Base-by-base conservation (phyloP, 2,797 vertebrate species). In the Novumbra hubbsi region DNA sequence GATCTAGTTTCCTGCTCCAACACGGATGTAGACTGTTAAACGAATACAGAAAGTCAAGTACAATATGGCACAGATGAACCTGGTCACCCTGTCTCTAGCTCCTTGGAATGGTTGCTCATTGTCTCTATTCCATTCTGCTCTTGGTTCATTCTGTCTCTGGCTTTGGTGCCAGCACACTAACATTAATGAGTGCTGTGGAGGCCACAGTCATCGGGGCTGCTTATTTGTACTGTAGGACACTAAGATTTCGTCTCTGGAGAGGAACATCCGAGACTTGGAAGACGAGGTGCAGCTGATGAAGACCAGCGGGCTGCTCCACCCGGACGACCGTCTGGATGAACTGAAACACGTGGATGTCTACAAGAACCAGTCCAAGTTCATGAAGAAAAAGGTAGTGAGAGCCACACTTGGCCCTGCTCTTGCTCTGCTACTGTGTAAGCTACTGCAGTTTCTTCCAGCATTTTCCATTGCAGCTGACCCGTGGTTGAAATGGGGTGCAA, bases 281-380 rank as follows among this genome's bases (percentile, higher is more conserved):
- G 98, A 99, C 91, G 98, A 99, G 88, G 96, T 99, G 91, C 98
- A 99, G 94, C 97, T 98, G 95, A 88, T 99, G 85, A 99, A 98
- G 93, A 96, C 96, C 80, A 97, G 95, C 50, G 96, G 97, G 86
- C 88, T 96, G 85, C 88, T 98, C 83, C 95, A 96, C 79, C 90
- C 93, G 2, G 96, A 98, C 57, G 95, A 96, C 81, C 91, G 96
- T 6, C 96, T 97, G 76, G 95, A 96, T 79, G 96, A 97, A 88
- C 94, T 98, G 88, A 98, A 97, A 89, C 97, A 99, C 89, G 96
- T 97, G 91, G 98, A 99, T 85, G 94, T 98, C 93, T 99, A 98
- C 94, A 99, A 98, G 93, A 99, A 95, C 92, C 98, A 99, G 87
- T 95, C 96, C 79, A 99, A 97, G 93, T 99, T 99, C 91, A 98